Conservation (phyloP, 2,888 invertebrate species). For the Lasius platythorax region DNA sequence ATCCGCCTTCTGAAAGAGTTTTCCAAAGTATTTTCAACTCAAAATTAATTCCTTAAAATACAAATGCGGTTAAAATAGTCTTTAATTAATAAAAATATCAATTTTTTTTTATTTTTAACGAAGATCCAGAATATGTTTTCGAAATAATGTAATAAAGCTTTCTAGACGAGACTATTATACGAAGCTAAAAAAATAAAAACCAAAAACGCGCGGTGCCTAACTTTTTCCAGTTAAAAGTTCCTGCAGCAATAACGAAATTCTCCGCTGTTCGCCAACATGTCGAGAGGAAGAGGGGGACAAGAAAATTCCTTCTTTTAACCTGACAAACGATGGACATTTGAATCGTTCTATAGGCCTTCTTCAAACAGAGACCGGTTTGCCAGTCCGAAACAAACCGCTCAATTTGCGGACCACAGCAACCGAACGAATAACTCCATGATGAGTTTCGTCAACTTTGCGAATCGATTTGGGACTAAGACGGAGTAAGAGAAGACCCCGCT, state of each 20-base stretch:
- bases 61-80: not conserved
- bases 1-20: not conserved
- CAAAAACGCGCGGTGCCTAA: not conserved
- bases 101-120: not conserved
- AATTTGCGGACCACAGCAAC: slow-evolving; percentile 80
- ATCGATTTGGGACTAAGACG: slow-evolving; percentile 72
- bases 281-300: slow-evolving; percentile 32
- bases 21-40: not conserved
- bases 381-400: slow-evolving; percentile 82
- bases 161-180: not conserved
- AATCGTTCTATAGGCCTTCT: slow-evolving; percentile 59
- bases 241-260: slow-evolving; percentile 67
- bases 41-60: not conserved
- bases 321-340: slow-evolving; percentile 70
- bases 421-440: slow-evolving; percentile 79
- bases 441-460: slow-evolving; percentile 79
- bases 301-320: slow-evolving; percentile 64
- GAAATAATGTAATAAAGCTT: slow-evolving; percentile 25
- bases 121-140: slow-evolving; percentile 6
- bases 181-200: slow-evolving; percentile 19
- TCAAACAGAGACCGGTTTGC: slow-evolving; percentile 24
- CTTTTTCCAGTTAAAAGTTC: slow-evolving; percentile 57
- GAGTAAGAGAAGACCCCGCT: slow-evolving; percentile 38
- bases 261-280: slow-evolving; percentile 4
- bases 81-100: not conserved